A percentile compares a stretch with the other conserved stretches of the same genome.
These are phyloP conservation scores for Centropus unirufus DNA, from an alignment of 2,113 vertebrate species.

Conservation along the genomic window DNA sequence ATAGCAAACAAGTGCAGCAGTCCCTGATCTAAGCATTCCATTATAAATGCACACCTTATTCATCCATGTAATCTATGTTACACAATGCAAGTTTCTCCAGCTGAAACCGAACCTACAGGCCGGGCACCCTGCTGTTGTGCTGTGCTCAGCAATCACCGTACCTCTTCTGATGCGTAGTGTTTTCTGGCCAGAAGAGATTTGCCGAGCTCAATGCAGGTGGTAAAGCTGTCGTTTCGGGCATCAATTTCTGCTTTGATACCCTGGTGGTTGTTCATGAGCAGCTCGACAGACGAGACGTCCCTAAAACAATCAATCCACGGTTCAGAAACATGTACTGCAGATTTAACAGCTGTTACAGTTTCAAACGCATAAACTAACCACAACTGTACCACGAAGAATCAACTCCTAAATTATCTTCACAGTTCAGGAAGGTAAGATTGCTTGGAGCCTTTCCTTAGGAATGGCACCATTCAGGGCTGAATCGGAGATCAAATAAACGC, in stretches of 20 bases:
- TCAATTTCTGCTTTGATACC: constrained; percentile 98
- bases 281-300: constrained; percentile 95
- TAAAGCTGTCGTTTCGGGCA: constrained; percentile 96
- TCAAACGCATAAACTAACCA: background rate
- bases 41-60: background rate
- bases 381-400: background rate
- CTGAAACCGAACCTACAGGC: background rate
- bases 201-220: constrained; percentile 92
- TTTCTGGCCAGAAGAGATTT: constrained; percentile 92
- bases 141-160: constrained; percentile 30
- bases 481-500: background rate
- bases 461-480: background rate
- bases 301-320: constrained; percentile 68
- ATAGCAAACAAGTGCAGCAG: background rate
- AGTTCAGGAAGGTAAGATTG: background rate
- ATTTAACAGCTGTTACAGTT: background rate
- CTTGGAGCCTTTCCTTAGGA: background rate
- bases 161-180: constrained; percentile 95
- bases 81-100: background rate
- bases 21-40: background rate
- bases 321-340: background rate
- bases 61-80: background rate
- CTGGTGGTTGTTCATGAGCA: constrained; percentile 98
- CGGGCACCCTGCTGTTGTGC: background rate
- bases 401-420: background rate